Percentiles rank a stretch among this genome's conserved stretches.
Evolutionary conservation across 2,113 vertebrate species (phyloP).

Genomic region (Hippocampus guttulatus): DNA sequence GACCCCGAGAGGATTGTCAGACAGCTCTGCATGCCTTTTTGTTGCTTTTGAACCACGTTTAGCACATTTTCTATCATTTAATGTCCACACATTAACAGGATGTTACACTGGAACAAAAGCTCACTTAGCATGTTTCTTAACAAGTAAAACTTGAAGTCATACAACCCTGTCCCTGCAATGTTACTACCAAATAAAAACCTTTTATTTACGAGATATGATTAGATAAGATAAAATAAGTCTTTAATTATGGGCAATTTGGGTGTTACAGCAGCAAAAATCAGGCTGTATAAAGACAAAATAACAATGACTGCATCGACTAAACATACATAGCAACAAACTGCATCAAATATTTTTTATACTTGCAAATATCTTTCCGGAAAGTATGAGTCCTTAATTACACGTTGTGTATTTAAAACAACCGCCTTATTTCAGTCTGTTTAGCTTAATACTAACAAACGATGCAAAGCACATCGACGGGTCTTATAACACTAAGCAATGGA

Average conservation of each 20-base stretch:
- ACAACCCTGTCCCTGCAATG: background rate
- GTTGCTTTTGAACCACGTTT: background rate
- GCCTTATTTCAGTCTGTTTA: too few species aligned
- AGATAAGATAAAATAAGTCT: background rate
- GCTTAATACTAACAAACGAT: too few species aligned
- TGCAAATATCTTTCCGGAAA: too few species aligned
- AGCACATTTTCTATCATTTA: background rate
- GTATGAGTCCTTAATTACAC: too few species aligned
- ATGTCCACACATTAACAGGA: background rate
- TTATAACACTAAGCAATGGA: too few species aligned
- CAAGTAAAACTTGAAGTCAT: background rate
- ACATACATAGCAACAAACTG: too few species aligned
- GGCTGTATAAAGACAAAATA: background rate
- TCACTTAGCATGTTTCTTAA: background rate
- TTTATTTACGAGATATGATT: background rate
- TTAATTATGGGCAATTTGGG: background rate
- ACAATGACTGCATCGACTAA: too few species aligned
- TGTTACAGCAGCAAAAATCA: background rate
- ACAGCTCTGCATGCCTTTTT: background rate
- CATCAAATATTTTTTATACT: too few species aligned
- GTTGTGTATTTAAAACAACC: too few species aligned
- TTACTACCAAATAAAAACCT: background rate
- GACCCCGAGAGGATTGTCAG: background rate
- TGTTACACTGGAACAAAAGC: background rate
- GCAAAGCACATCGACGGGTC: too few species aligned